These are phyloP conservation scores for Chamaea fasciata DNA, from an alignment of 2,113 vertebrate species.

Conservation along the genomic window DNA sequence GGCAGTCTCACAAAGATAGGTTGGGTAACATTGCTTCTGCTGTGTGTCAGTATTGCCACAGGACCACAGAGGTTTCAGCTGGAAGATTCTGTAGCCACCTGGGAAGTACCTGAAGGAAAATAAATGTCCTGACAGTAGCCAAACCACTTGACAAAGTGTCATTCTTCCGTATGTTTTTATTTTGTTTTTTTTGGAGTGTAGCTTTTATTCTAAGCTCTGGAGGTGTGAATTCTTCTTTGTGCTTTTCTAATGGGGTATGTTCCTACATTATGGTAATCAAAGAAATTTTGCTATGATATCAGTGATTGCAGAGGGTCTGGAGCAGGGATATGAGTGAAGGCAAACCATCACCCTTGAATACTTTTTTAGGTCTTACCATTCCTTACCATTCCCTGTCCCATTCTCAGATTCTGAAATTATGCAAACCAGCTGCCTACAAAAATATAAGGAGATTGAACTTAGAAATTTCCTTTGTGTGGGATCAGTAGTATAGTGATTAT, in stretches of 20 bases:
- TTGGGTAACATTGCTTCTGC: background rate
- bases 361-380: background rate
- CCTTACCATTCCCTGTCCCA: background rate
- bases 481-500: background rate
- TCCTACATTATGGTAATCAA: background rate
- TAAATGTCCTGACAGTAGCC: background rate
- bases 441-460: background rate
- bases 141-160: background rate
- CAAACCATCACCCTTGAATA: background rate
- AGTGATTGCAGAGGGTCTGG: background rate
- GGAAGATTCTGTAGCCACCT: background rate
- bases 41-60: background rate
- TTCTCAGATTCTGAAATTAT: background rate
- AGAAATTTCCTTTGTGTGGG: background rate
- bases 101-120: background rate
- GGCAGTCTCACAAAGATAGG: conserved; percentile 26
- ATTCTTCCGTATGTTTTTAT: background rate
- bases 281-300: background rate
- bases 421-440: background rate
- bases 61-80: background rate
- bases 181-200: background rate
- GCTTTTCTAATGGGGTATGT: background rate
- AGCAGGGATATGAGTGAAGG: background rate
- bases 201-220: background rate
- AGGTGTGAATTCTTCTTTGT: background rate